A percentile compares a stretch with the other conserved stretches of the same genome.
Evolutionary conservation across 2,113 vertebrate species (phyloP).

Genomic region (Mionectes macconnelli): DNA sequence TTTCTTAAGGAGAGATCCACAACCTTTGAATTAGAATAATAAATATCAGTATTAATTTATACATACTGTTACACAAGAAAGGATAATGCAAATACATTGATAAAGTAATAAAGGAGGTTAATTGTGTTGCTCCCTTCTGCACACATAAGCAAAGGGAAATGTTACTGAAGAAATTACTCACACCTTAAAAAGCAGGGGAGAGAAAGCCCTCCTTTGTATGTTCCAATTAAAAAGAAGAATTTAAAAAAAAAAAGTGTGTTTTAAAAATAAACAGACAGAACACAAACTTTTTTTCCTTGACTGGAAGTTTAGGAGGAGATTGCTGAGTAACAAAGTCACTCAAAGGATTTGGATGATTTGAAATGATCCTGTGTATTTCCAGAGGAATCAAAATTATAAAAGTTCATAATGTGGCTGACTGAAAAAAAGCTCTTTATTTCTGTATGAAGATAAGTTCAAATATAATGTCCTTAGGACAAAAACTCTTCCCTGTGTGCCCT

Average conservation of each 20-base stretch:
- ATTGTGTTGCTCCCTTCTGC: neutral
- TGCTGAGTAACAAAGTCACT: neutral
- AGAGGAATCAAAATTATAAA: neutral
- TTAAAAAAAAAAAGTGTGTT: neutral
- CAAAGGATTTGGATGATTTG: neutral
- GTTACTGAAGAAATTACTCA: neutral
- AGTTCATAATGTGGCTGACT: neutral
- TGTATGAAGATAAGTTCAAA: neutral
- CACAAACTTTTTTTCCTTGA: neutral
- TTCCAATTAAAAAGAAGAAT: neutral
- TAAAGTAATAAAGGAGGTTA: constrained; percentile 4
- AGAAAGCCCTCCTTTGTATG: neutral
- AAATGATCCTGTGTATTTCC: neutral
- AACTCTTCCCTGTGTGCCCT: neutral
- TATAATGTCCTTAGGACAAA: neutral
- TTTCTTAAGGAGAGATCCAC: neutral
- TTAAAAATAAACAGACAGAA: neutral
- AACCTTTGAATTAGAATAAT: neutral
- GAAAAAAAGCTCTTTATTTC: neutral
- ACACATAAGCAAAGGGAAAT: neutral
- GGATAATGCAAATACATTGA: neutral
- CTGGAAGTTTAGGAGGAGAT: neutral
- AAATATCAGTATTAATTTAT: constrained; percentile 4
- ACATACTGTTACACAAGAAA: neutral
- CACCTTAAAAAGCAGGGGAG: neutral